These are phyloP conservation scores for Porites lobata DNA, from an alignment of 92 coral and sea anemone species.

Conservation along the genomic window DNA sequence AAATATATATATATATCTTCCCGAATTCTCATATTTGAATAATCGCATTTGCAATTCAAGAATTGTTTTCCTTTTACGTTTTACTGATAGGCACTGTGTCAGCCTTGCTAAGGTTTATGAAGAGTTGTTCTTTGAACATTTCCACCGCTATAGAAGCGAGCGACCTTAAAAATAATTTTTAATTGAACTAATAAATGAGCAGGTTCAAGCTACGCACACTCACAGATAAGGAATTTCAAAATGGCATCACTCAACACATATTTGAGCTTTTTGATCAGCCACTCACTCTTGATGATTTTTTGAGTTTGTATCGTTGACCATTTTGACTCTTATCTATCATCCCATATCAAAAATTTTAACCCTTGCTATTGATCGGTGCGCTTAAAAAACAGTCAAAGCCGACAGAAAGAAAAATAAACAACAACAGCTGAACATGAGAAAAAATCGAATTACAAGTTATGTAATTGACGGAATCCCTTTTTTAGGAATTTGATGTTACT, in stretches of 20 bases:
- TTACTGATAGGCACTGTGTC: neutral
- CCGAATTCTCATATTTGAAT: neutral
- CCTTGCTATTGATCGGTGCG: constrained; percentile 21
- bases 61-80: neutral
- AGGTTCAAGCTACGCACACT: too few species aligned
- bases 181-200: neutral
- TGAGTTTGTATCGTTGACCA: constrained; percentile 25
- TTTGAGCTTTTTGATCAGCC: constrained; percentile 2
- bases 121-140: neutral
- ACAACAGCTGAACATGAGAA: neutral
- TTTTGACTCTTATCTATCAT: constrained; percentile 22
- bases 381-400: neutral
- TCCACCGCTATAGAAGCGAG: neutral
- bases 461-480: neutral
- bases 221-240: constrained; percentile 19
- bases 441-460: too few species aligned
- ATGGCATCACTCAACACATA: constrained; percentile 32
- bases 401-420: neutral
- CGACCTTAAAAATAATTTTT: neutral
- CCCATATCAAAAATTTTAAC: constrained; percentile 44
- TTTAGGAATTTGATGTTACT: constrained; percentile 17
- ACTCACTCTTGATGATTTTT: constrained; percentile 4
- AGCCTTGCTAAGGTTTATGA: neutral
- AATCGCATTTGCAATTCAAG: neutral
- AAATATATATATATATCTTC: too few species aligned